Base-by-base conservation (phyloP, 2,888 invertebrate genomes). In the Cistogaster globosa region DNA sequence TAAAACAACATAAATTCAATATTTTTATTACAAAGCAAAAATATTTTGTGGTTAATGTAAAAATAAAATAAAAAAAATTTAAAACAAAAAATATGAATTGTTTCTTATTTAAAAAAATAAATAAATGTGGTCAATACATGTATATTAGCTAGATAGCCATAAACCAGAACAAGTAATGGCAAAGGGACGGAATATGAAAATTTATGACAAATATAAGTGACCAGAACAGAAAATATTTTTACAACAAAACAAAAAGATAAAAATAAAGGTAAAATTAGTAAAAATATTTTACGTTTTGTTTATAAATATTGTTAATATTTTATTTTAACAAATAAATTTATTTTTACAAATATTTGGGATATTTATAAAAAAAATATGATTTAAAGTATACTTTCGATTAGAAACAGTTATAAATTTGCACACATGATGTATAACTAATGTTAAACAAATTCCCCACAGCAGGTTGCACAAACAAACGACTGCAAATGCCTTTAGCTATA, bases 141-240 rank as follows among this genome's bases (percentile, higher is more conserved):
- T 53, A 83, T 76, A 85, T 83, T 84, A 86, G 84, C 62, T 78
- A 32, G 2, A 80, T 71, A 74, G 80, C 78, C 75, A 79, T 86
- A 86, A 79, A 83, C 53, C 74, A 74, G 32, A 60, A 81, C 75
- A 83, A 63, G 77, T 67, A 67, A 81, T 71, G 76, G 63, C 48
- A 48, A 76, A 57, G 74, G 68, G 80, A 63, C 36, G 51, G 68
- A 36, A 42, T 74, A 78, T 82, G 80, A 79, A 85, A 86, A 87
- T 87, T 87, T 87, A 87, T 86, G 81, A 84, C 86, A 86, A 83
- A 86, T 86, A 86, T 86, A 83, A 86, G 86, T 87, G 87, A 86
- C 86, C 86, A 80, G 77, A 45, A 62, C 58, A 53, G 16, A 77
- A 58, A 85, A 75, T 12, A 42, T 42, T 12, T 12, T 11, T 42